Evolutionary conservation across 2,888 invertebrate genomes (phyloP).

Genomic region (Acronicta aceris): DNA sequence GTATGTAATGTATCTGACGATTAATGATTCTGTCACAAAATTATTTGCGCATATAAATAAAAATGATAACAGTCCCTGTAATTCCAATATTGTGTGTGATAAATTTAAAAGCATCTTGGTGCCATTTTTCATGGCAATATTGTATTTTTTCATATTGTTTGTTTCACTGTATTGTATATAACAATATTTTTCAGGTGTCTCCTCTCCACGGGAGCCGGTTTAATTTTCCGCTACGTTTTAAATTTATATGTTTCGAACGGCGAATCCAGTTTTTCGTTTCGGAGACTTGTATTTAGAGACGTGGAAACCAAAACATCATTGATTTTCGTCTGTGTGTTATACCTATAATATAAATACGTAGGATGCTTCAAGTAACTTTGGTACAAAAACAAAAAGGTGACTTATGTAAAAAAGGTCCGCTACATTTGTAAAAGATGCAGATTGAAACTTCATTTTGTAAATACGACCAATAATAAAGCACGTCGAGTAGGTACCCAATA

Average conservation of each 20-base stretch:
- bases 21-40: conserved; percentile 34
- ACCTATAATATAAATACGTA: no score
- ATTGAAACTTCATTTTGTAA: conserved; percentile 22
- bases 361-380: no score
- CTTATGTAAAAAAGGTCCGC: no score
- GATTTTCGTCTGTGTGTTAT: no score
- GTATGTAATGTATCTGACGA: no score
- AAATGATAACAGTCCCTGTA: conserved; percentile 41
- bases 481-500: conserved; percentile 59
- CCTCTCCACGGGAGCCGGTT: conserved; percentile 70
- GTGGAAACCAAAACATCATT: not conserved
- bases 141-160: conserved; percentile 70
- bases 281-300: not conserved
- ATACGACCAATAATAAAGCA: conserved; percentile 26
- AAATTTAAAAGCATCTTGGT: conserved; percentile 62
- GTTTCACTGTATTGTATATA: conserved; percentile 67
- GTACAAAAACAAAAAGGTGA: no score
- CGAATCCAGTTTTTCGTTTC: conserved; percentile 38
- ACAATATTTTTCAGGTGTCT: conserved; percentile 65
- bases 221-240: conserved; percentile 78
- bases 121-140: conserved; percentile 64
- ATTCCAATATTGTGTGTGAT: conserved; percentile 59
- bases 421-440: conserved; percentile 12
- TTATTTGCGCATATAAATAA: conserved; percentile 49
- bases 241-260: conserved; percentile 69